Percentiles rank a stretch among this genome's conserved stretches.
phyloP scores from a whole-genome alignment of 2,888 invertebrate genomes.

The Acleris holmiana region DNA sequence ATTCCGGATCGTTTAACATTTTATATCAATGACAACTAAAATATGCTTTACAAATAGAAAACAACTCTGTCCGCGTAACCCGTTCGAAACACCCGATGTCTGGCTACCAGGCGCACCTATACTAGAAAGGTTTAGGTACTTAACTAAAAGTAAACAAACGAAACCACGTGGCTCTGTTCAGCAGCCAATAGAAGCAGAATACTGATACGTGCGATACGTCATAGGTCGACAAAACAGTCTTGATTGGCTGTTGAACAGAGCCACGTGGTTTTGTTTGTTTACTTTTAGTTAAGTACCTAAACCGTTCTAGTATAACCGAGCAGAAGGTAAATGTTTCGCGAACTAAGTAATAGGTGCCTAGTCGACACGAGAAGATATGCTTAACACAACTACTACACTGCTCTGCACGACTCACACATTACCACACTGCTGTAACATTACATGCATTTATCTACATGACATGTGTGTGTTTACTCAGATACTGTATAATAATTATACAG shows the following conservation, averaged over 20 bases:
- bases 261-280: too few relatives aligned
- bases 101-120: slow-evolving; percentile 65
- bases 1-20: too few relatives aligned
- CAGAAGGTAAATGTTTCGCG: slow-evolving; percentile 57
- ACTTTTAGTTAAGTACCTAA: too few relatives aligned
- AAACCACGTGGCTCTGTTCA: too few relatives aligned
- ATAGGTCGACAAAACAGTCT: too few relatives aligned
- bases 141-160: too few relatives aligned
- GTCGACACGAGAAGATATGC: slow-evolving; percentile 68
- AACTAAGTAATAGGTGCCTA: slow-evolving; percentile 74
- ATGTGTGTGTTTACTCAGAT: slow-evolving; percentile 37
- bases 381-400: slow-evolving; percentile 16
- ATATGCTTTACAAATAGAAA: neutral
- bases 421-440: neutral
- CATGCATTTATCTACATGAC: slow-evolving; percentile 4
- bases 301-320: too few relatives aligned
- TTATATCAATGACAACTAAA: too few relatives aligned
- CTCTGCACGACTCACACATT: slow-evolving; percentile 25
- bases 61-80: slow-evolving; percentile 52
- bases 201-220: too few relatives aligned
- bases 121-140: too few relatives aligned
- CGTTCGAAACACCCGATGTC: slow-evolving; percentile 54
- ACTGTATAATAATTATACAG: neutral
- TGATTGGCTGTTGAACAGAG: too few relatives aligned
- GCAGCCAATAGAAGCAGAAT: too few relatives aligned